Evolutionary conservation across 2,888 invertebrate species (phyloP).

Genomic region (Amorpha juglandis): DNA sequence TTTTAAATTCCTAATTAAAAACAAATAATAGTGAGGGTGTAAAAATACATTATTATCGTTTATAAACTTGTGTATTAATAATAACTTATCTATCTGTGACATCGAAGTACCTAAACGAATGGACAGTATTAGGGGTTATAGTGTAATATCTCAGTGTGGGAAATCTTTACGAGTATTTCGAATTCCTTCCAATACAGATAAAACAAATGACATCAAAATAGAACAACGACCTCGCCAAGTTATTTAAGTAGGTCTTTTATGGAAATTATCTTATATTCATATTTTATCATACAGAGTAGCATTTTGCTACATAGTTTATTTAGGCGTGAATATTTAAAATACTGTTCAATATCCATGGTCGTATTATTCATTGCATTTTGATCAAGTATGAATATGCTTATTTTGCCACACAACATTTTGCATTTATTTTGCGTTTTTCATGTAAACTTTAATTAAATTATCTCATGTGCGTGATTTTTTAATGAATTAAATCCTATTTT

Average conservation of each 20-base stretch:
- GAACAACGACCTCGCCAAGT: conserved; percentile 10
- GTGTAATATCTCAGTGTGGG: neutral
- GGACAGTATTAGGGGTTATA: too few relatives aligned
- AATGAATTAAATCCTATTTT: too few relatives aligned
- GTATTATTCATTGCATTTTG: neutral
- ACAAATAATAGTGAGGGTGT: too few relatives aligned
- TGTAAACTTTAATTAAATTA: too few relatives aligned
- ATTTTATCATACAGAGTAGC: neutral
- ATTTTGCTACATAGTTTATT: neutral
- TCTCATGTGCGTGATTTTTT: too few relatives aligned
- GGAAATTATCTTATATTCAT: conserved; percentile 2
- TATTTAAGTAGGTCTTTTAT: neutral
- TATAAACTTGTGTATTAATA: too few relatives aligned
- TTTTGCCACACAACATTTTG: too few relatives aligned
- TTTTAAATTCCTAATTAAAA: too few relatives aligned
- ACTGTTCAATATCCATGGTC: neutral
- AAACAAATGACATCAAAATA: conserved; percentile 7
- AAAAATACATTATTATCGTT: too few relatives aligned
- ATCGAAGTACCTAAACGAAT: too few relatives aligned
- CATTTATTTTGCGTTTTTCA: too few relatives aligned
- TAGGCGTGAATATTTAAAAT: neutral
- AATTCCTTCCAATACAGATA: conserved; percentile 9
- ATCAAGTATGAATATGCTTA: neutral
- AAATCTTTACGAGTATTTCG: conserved; percentile 9
- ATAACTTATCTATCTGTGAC: too few relatives aligned